These are phyloP conservation scores for Gallirallus australis DNA, from an alignment of 2,797 vertebrate genomes.

Conservation along the genomic window DNA sequence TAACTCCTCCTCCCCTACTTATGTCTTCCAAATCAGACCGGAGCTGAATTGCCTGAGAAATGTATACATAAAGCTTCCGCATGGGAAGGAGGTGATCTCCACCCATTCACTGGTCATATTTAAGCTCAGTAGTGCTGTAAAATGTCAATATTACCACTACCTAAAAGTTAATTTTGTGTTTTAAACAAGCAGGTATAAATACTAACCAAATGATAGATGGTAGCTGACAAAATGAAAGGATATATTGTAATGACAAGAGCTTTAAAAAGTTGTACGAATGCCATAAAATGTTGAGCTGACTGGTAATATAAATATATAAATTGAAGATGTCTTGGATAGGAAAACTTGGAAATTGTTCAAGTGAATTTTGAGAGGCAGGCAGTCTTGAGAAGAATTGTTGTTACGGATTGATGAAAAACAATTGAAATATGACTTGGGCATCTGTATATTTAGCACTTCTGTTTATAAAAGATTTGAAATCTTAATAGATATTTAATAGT, in stretches of 20 bases:
- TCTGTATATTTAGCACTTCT: constrained; percentile 68
- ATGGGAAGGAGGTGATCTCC: background rate
- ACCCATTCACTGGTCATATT: background rate
- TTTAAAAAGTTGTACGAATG: background rate
- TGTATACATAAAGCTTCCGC: background rate
- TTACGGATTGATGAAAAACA: constrained; percentile 66
- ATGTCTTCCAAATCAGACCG: background rate
- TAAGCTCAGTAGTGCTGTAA: background rate
- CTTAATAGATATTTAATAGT: constrained; percentile 56
- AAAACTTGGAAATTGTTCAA: constrained; percentile 18
- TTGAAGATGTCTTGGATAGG: constrained; percentile 43
- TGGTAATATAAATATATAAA: constrained; percentile 29
- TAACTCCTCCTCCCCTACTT: background rate
- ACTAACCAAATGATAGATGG: background rate
- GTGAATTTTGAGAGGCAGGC: constrained; percentile 48
- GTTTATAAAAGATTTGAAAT: constrained; percentile 58
- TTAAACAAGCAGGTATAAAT: background rate
- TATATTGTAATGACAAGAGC: background rate
- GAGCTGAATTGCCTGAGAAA: background rate
- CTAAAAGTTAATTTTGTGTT: background rate
- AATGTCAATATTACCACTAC: background rate
- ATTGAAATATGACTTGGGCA: constrained; percentile 35
- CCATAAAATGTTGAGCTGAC: constrained; percentile 9
- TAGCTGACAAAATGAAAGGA: background rate
- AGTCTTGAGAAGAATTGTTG: constrained; percentile 15